A percentile compares a stretch with the other conserved stretches of the same genome.
These are phyloP conservation scores for Agrypnus murinus DNA, from an alignment of 2,888 invertebrate genomes.

Conservation along the genomic window DNA sequence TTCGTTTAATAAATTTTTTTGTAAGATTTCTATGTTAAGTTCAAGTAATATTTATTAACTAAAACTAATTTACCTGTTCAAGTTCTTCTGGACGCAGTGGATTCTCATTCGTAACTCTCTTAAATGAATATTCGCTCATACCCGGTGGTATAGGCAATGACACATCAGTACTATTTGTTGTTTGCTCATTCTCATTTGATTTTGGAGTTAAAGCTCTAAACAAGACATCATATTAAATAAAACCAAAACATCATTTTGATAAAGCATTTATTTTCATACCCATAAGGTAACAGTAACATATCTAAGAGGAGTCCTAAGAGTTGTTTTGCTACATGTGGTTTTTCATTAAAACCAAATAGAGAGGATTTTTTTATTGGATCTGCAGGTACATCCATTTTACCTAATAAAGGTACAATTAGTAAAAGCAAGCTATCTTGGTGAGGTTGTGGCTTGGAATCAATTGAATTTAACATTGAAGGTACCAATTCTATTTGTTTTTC, in stretches of 20 bases:
- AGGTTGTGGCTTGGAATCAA: slow-evolving; percentile 86
- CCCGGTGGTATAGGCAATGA: slow-evolving; percentile 81
- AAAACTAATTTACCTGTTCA: slow-evolving; percentile 79
- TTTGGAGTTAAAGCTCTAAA: slow-evolving; percentile 64
- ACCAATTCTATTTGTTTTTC: slow-evolving; percentile 85
- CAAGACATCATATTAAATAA: slow-evolving; percentile 25
- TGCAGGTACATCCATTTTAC: slow-evolving; percentile 80
- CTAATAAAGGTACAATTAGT: slow-evolving; percentile 86
- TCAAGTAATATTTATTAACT: too few relatives aligned
- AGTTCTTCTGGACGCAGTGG: slow-evolving; percentile 85
- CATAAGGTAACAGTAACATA: slow-evolving; percentile 89
- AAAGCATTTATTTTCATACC: slow-evolving; percentile 73
- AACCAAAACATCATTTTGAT: slow-evolving; percentile 8
- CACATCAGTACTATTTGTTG: slow-evolving; percentile 53
- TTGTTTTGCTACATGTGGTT: slow-evolving; percentile 79
- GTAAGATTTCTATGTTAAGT: too few relatives aligned
- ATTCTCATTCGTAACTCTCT: slow-evolving; percentile 82
- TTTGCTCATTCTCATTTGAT: slow-evolving; percentile 55
- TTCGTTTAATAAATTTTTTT: too few relatives aligned
- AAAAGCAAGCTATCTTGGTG: slow-evolving; percentile 92
- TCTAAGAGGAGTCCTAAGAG: slow-evolving; percentile 87
- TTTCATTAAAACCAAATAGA: slow-evolving; percentile 82
- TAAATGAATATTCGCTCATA: slow-evolving; percentile 84
- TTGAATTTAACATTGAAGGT: slow-evolving; percentile 83
- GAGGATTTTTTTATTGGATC: slow-evolving; percentile 78